These are phyloP conservation scores for Apodemia zela DNA, from an alignment of 2,888 invertebrate genomes.

Conservation along the genomic window DNA sequence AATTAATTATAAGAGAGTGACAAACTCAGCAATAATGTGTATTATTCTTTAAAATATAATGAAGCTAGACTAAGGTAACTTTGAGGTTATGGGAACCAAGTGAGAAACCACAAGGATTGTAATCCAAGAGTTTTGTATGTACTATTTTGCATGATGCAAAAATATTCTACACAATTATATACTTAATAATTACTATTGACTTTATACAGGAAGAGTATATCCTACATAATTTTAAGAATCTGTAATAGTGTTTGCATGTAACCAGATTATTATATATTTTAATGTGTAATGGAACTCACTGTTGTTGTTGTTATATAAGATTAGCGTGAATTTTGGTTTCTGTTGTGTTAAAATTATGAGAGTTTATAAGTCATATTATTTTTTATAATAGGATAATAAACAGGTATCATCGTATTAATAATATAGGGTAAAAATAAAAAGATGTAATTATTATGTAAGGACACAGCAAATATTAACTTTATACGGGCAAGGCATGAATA, in stretches of 20 bases:
- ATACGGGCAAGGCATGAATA: no score
- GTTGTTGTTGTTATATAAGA: neutral
- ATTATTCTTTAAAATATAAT: no score
- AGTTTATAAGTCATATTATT: no score
- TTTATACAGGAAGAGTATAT: neutral
- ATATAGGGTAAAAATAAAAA: neutral
- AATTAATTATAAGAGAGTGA: no score
- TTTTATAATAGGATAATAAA: neutral
- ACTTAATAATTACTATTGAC: neutral
- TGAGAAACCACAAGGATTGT: constrained; percentile 82
- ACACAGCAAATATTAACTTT: no score
- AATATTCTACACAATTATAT: constrained; percentile 41
- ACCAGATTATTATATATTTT: neutral
- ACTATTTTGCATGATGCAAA: constrained; percentile 91
- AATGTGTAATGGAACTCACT: neutral
- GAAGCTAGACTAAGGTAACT: constrained; percentile 37
- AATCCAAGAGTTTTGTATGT: constrained; percentile 82
- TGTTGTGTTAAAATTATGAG: neutral
- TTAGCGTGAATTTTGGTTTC: neutral
- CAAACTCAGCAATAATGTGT: no score
- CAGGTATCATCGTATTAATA: neutral
- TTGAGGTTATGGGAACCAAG: constrained; percentile 84
- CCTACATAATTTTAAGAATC: neutral
- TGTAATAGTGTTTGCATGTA: neutral
- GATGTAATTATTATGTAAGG: no score